Percentiles rank a stretch among this genome's conserved stretches.
phyloP scores from a whole-genome alignment of 2,113 vertebrate genomes.

The Coptodon rendalli region DNA sequence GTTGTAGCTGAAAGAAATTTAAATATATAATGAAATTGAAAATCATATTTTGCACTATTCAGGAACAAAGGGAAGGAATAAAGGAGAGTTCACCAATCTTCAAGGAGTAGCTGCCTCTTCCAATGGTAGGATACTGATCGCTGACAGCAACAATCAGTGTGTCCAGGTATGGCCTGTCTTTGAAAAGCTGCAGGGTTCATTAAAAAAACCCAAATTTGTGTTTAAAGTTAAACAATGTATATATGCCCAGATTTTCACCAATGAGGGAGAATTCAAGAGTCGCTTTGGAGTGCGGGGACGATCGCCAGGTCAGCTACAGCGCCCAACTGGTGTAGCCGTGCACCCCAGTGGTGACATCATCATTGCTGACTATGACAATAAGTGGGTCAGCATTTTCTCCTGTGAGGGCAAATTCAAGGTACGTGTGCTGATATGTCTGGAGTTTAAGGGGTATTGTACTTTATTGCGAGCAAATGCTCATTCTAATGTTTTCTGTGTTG shows the following conservation, averaged over 20 bases:
- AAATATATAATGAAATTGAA: not conserved
- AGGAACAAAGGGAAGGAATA: conserved; percentile 98
- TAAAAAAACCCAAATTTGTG: rapidly evolving
- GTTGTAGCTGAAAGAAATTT: not conserved
- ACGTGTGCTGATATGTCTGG: not conserved
- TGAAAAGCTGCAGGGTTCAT: not conserved
- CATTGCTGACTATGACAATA: conserved; percentile 97
- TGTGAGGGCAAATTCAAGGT: conserved; percentile 97
- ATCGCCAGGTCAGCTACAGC: conserved; percentile 90
- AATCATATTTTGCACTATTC: not conserved
- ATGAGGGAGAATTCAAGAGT: conserved; percentile 91
- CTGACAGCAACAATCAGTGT: conserved; percentile 98
- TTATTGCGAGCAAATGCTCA: rapidly evolving
- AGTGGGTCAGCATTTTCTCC: conserved; percentile 99
- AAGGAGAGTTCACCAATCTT: conserved; percentile 98
- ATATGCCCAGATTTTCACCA: conserved; percentile 85
- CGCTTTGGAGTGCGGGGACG: conserved; percentile 93
- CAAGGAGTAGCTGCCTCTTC: conserved; percentile 92
- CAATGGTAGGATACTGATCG: conserved; percentile 87
- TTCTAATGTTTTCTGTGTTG: not conserved
- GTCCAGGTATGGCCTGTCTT: conserved; percentile 81
- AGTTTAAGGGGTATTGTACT: not conserved
- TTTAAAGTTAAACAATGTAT: not conserved
- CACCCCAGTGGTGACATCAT: conserved; percentile 96
- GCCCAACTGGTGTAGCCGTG: conserved; percentile 93